Evolutionary conservation across 2,888 invertebrate genomes (phyloP).

Genomic region (Metellina segmentata): DNA sequence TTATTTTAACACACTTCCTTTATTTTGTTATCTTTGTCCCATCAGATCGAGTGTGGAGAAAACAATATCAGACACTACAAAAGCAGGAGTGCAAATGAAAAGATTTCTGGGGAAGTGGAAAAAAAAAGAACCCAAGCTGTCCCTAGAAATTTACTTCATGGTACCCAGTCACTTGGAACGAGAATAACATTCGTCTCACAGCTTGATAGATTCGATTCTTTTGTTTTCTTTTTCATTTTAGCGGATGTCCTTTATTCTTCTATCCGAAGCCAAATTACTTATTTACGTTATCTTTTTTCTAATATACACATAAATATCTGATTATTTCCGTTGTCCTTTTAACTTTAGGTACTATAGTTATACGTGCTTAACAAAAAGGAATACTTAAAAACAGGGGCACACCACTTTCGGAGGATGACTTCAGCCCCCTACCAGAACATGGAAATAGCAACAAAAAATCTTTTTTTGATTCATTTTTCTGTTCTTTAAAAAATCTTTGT

Average conservation of each 20-base stretch:
- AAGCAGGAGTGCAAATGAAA: background rate
- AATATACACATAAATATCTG: too few species aligned
- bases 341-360: too few species aligned
- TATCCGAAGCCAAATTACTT: background rate
- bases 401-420: too few species aligned
- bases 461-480: too few species aligned
- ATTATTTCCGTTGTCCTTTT: too few species aligned
- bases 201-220: background rate
- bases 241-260: conserved; percentile 20
- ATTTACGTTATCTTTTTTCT: background rate
- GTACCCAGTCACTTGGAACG: conserved; percentile 41
- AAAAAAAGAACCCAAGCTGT: conserved; percentile 21
- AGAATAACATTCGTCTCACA: background rate
- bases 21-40: conserved; percentile 15
- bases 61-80: background rate
- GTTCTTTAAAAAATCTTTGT: too few species aligned
- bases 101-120: conserved; percentile 7
- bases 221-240: background rate
- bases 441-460: too few species aligned
- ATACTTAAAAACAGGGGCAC: too few species aligned
- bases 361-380: too few species aligned
- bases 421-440: too few species aligned
- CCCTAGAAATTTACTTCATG: conserved; percentile 25
- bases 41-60: background rate
- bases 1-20: background rate